Evolutionary conservation across 35 echinoderm and acorn worm species (phyloP).

Genomic region (Amphiura filiformis): DNA sequence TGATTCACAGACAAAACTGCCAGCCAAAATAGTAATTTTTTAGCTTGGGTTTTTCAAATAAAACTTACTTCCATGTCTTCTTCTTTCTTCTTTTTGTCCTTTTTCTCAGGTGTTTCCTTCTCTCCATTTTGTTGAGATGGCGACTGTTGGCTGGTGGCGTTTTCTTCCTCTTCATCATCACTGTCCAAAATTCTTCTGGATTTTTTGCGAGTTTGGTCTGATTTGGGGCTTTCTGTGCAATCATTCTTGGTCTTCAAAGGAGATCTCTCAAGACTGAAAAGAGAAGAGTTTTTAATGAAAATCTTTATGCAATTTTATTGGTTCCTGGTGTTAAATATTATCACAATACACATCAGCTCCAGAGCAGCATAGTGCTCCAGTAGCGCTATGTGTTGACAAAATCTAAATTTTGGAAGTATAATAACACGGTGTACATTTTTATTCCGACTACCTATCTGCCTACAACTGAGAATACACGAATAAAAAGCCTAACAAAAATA

Average conservation of each 20-base stretch:
- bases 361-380: no score
- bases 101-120: conserved; percentile 16
- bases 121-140: conserved; percentile 44
- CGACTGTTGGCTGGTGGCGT: neutral
- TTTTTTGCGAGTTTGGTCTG: conserved; percentile 63
- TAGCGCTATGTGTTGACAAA: no score
- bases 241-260: conserved; percentile 68
- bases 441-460: no score
- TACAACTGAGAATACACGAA: no score
- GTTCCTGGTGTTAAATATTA: no score
- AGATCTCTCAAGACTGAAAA: conserved; percentile 18
- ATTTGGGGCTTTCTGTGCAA: neutral
- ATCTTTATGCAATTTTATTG: no score
- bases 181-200: conserved; percentile 78
- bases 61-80: conserved; percentile 16
- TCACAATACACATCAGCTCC: no score
- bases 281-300: neutral
- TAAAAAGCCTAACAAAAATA: no score
- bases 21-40: conserved; percentile 1
- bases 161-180: conserved; percentile 70
- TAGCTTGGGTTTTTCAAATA: neutral
- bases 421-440: no score
- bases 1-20: no score
- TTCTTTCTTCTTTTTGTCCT: conserved; percentile 6
- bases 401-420: no score